These are phyloP conservation scores for Mechanitis mazaeus DNA, from an alignment of 2,888 invertebrate genomes.

Conservation along the genomic window DNA sequence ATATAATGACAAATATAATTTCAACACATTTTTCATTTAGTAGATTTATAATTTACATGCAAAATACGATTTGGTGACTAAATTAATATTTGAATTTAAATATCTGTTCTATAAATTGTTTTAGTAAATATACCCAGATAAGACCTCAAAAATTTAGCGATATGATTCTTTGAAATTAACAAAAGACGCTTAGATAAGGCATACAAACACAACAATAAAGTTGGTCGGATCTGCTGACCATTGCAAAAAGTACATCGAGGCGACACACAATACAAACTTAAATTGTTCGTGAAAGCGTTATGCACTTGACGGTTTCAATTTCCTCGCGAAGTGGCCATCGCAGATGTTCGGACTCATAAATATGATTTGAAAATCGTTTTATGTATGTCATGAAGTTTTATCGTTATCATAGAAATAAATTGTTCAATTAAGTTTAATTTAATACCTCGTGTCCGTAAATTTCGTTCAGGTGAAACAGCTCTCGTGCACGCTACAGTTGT, in stretches of 20 bases:
- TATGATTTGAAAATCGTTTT: conserved; percentile 76
- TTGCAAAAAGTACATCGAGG: conserved; percentile 62
- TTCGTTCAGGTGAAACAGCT: conserved; percentile 59
- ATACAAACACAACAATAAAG: conserved; percentile 58
- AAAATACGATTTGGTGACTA: background rate
- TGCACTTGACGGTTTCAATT: conserved; percentile 73
- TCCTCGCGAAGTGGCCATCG: conserved; percentile 67
- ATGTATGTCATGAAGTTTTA: conserved; percentile 76
- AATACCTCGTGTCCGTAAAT: conserved; percentile 56
- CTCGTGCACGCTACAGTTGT: conserved; percentile 67
- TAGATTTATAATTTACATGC: background rate
- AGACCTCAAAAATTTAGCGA: conserved; percentile 38
- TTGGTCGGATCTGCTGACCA: conserved; percentile 58
- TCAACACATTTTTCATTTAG: conserved; percentile 9
- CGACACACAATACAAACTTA: conserved; percentile 67
- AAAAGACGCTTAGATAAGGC: conserved; percentile 48
- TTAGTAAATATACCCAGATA: conserved; percentile 7
- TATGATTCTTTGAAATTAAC: conserved; percentile 46
- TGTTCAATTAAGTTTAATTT: background rate
- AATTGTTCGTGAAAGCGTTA: conserved; percentile 73
- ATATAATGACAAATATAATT: conserved; percentile 17
- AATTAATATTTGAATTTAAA: background rate
- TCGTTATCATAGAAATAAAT: conserved; percentile 56
- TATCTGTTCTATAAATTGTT: conserved; percentile 2
- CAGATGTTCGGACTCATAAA: conserved; percentile 72